phyloP scores from a whole-genome alignment of 2,797 vertebrate species.

The Ciconia nigra region DNA sequence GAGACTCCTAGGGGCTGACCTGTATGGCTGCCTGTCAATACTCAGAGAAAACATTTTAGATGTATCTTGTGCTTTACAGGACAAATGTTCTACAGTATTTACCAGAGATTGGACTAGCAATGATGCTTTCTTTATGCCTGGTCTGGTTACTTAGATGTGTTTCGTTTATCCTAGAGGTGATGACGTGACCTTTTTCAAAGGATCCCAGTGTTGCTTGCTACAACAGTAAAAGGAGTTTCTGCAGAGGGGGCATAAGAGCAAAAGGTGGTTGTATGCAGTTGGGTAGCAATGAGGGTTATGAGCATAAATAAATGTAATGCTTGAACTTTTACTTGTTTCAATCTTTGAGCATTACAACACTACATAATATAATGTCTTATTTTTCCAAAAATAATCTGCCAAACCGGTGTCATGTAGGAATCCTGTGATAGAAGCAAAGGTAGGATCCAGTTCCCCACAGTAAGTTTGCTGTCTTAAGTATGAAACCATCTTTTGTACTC shows the following conservation, averaged over 20 bases:
- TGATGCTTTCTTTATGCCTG: neutral
- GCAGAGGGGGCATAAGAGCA: neutral
- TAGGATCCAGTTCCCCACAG: neutral
- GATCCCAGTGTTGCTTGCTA: neutral
- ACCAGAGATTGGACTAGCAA: neutral
- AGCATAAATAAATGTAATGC: neutral
- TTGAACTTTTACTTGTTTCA: neutral
- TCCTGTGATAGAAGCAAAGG: neutral
- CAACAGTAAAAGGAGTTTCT: neutral
- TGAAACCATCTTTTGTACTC: neutral
- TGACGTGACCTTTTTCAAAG: neutral
- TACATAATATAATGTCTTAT: neutral
- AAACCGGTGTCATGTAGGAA: neutral
- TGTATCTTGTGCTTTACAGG: neutral
- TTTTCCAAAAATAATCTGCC: neutral
- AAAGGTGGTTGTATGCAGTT: neutral
- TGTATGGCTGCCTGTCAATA: accelerated
- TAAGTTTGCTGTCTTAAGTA: neutral
- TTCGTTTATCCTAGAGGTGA: neutral
- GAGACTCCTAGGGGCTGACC: neutral
- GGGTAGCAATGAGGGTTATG: neutral
- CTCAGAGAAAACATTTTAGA: neutral
- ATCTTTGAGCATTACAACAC: neutral
- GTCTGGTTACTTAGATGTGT: neutral
- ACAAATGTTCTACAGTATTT: neutral